Percentiles rank a stretch among this genome's conserved stretches.
Evolutionary conservation across 2,797 vertebrate genomes (phyloP).

Genomic region (Botia almorhae): DNA sequence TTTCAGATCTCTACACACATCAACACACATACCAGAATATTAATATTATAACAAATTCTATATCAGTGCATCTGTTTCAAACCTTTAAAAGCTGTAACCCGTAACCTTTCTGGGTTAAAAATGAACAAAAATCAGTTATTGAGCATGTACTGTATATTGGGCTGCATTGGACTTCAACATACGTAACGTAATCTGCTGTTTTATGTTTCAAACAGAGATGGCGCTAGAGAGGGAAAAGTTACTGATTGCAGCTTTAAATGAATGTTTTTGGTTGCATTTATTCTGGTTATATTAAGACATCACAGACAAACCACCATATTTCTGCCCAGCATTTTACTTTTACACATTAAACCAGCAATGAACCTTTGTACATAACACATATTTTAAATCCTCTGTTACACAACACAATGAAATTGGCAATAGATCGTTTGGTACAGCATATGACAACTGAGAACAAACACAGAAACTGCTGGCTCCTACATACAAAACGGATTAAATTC

Average conservation of each 20-base stretch:
- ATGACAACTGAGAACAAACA: not conserved
- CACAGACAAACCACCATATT: not conserved
- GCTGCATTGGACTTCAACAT: too few relatives aligned
- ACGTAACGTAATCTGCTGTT: too few relatives aligned
- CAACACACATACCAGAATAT: not conserved
- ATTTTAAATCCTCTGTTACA: conserved; percentile 5
- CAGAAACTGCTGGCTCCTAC: conserved; percentile 2
- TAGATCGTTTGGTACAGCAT: not conserved
- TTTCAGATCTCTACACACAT: conserved; percentile 48
- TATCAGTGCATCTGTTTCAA: too few relatives aligned
- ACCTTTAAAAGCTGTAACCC: too few relatives aligned
- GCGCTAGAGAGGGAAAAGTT: too few relatives aligned
- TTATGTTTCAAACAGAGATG: too few relatives aligned
- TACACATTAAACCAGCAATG: not conserved
- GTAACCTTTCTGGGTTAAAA: too few relatives aligned
- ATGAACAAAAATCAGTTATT: too few relatives aligned
- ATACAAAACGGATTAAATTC: conserved; percentile 8
- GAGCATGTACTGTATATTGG: too few relatives aligned
- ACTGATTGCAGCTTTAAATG: too few relatives aligned
- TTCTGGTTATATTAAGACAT: not conserved
- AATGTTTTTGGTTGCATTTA: too few relatives aligned
- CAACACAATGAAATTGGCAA: conserved; percentile 2
- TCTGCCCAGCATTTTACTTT: not conserved
- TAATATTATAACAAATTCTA: too few relatives aligned
- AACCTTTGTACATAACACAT: not conserved